Conservation (phyloP, 2,888 invertebrate species). For the Nemotelus pantherinus region DNA sequence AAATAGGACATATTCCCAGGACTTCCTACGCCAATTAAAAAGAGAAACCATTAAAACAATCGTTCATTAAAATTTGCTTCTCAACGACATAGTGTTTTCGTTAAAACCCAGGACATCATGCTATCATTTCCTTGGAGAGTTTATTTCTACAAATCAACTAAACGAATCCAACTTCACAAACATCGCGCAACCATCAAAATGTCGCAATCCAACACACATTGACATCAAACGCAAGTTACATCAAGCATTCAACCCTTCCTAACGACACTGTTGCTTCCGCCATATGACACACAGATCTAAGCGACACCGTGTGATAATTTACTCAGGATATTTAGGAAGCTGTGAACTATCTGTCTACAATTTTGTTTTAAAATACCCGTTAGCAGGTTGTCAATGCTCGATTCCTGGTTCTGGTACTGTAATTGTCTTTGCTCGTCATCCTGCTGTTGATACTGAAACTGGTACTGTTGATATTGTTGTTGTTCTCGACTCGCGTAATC, state of each 20-base stretch:
- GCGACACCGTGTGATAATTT: neutral
- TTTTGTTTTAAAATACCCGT: neutral
- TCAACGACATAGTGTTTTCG: too few relatives aligned
- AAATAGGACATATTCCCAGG: too few relatives aligned
- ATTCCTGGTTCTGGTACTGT: constrained; percentile 9
- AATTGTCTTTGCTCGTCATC: neutral
- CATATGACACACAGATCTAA: neutral
- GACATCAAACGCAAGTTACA: neutral
- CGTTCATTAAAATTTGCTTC: too few relatives aligned
- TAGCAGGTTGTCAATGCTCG: constrained; percentile 25
- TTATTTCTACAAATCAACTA: too few relatives aligned
- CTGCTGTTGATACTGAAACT: neutral
- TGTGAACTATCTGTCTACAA: too few relatives aligned
- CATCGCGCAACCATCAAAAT: too few relatives aligned
- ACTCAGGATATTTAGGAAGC: constrained; percentile 13
- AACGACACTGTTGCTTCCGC: constrained; percentile 23
- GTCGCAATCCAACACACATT: too few relatives aligned
- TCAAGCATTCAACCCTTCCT: constrained; percentile 11
- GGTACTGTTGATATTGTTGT: neutral
- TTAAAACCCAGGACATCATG: too few relatives aligned
- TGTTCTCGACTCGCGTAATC: constrained; percentile 26
- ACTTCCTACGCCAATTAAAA: too few relatives aligned
- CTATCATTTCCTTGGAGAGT: too few relatives aligned
- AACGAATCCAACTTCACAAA: too few relatives aligned
- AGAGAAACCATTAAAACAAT: too few relatives aligned